Evolutionary conservation across 2,113 vertebrate genomes (phyloP).

Genomic region (Bos indicus): DNA sequence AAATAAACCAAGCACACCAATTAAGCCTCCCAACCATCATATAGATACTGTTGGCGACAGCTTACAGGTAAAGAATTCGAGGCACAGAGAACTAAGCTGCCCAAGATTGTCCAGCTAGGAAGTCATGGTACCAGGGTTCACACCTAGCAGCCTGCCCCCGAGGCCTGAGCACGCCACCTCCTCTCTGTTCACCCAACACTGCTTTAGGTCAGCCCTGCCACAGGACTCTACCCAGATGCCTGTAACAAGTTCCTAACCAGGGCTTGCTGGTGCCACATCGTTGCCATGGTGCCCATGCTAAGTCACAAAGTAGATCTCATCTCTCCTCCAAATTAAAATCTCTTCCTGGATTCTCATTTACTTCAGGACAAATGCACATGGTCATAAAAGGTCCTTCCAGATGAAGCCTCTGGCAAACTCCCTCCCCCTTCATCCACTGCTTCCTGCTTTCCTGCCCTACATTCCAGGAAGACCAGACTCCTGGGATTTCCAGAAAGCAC

Average conservation of each 20-base stretch:
- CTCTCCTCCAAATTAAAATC: slow-evolving; percentile 19
- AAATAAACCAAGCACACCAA: background rate
- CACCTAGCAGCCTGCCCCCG: background rate
- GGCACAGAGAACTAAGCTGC: background rate
- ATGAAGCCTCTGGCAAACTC: background rate
- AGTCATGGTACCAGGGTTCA: background rate
- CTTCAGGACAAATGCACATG: background rate
- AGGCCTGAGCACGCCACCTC: background rate
- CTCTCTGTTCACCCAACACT: background rate
- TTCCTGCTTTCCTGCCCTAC: background rate
- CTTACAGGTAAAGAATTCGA: background rate
- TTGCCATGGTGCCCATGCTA: background rate
- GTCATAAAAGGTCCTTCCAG: background rate
- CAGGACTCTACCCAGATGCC: background rate
- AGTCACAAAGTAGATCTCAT: background rate
- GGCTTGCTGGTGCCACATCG: accelerated
- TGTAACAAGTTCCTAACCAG: background rate
- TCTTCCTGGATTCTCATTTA: background rate
- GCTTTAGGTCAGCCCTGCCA: background rate
- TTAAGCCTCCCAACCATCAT: background rate
- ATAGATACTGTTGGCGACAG: background rate
- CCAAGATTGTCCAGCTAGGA: background rate
- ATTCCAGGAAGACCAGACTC: background rate
- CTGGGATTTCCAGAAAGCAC: background rate
- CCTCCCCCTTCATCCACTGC: too few species aligned